Conservation (phyloP, 2,797 vertebrate species). For the Clamator glandarius region DNA sequence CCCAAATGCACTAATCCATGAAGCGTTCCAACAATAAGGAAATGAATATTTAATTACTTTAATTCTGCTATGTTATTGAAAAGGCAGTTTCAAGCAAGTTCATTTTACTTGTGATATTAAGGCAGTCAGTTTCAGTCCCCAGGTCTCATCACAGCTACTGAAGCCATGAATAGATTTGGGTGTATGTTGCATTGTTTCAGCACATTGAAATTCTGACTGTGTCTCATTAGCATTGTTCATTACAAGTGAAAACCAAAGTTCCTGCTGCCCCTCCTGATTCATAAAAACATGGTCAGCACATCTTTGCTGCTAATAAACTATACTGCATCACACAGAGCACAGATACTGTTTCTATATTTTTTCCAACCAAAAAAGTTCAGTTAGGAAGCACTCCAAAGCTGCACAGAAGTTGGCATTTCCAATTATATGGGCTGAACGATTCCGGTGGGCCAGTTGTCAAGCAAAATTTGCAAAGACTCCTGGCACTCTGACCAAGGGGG, state of each 20-base stretch:
- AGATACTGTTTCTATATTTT: neutral
- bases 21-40: constrained; percentile 12
- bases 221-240: neutral
- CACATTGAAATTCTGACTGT: neutral
- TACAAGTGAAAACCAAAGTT: neutral
- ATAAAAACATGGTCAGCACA: neutral
- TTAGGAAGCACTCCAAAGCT: neutral
- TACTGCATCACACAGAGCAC: neutral
- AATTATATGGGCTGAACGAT: neutral
- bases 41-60: constrained; percentile 43
- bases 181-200: neutral
- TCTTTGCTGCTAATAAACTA: neutral
- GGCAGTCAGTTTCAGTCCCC: neutral
- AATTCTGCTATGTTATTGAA: constrained; percentile 23
- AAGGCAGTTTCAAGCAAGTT: neutral
- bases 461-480: constrained; percentile 11
- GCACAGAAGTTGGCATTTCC: constrained; percentile 1
- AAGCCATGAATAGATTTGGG: neutral
- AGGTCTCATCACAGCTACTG: neutral
- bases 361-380: neutral
- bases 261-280: neutral
- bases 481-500: neutral
- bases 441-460: neutral
- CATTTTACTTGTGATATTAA: neutral
- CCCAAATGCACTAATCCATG: neutral